phyloP scores from a whole-genome alignment of 2,888 invertebrate species.

The Macrophya annulata region DNA sequence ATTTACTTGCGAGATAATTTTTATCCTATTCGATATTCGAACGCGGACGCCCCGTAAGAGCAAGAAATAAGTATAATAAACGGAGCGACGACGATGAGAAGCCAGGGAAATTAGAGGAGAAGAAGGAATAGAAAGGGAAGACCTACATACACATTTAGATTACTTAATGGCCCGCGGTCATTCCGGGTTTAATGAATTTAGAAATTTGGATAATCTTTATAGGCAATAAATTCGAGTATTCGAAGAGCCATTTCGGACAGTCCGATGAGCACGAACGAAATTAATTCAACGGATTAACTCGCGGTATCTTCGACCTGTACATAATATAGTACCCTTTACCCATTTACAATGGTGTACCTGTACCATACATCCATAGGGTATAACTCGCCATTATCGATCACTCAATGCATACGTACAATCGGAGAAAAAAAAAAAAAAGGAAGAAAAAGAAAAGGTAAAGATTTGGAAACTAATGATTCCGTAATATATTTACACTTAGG shows the following conservation, averaged over 20 bases:
- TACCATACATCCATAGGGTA: neutral
- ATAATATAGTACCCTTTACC: neutral
- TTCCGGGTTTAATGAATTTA: constrained; percentile 63
- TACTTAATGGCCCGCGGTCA: constrained; percentile 61
- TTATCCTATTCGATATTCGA: constrained; percentile 36
- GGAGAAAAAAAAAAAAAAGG: neutral
- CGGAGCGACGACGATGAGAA: neutral
- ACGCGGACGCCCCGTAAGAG: neutral
- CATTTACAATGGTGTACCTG: constrained; percentile 8
- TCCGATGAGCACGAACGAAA: constrained; percentile 39
- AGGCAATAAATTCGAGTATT: constrained; percentile 61
- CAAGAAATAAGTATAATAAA: constrained; percentile 20
- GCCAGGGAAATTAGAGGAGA: constrained; percentile 1
- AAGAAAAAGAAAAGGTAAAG: neutral
- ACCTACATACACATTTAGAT: constrained; percentile 60
- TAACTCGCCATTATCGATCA: neutral
- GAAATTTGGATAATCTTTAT: constrained; percentile 64
- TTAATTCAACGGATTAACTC: constrained; percentile 50
- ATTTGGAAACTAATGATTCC: neutral
- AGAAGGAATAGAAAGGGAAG: no score
- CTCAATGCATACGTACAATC: neutral
- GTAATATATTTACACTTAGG: neutral
- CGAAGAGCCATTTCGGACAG: constrained; percentile 52
- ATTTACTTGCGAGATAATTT: constrained; percentile 57
- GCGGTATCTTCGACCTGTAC: constrained; percentile 23